Base-by-base conservation (phyloP, 2,797 vertebrate genomes). In the Sebastes trivittatus region DNA sequence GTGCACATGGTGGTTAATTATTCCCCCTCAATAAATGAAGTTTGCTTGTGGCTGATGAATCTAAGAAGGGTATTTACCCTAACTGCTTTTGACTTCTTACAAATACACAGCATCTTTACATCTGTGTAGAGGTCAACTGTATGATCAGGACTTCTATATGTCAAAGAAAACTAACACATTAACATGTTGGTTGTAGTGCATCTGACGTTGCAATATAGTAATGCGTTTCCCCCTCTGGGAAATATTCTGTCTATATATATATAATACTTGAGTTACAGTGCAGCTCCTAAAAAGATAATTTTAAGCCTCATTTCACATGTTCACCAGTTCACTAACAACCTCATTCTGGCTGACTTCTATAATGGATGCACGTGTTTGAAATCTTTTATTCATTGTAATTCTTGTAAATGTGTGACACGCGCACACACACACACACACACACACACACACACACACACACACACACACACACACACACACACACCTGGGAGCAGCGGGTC, bases 401-500 rank as follows among this genome's bases (percentile, higher is more conserved):
- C 14, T 18, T 0, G 11, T 56, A 18, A 29, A 18, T 7, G 14
- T 27, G 56, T 11, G 3, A 23, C 61, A 25, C 11, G 9, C 83
- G 10, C 7, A 8, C 30, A 32, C 30, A 8, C 36, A 36, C 61
- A 14, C 11, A 14, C 10, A 65, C 83, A 13, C 90, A 99, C 98
- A 25, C 7, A 8, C 30, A 32, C 30, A 8, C 36, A 36, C 61
- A 14, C 11, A 14, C 10, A 65, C 83, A 13, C 90, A 99, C 98
- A 25, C 7, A 8, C 30, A 25, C 7, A 8, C 30, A 32, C 30
- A 8, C 36, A 36, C 61, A 14, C 11, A 14, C 10, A 65, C 83
- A 13, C 90, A 99, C 98, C 98, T 92, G 97, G 97, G 82, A 98
- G 93, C 46, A 99, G 95, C 23, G 98, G 98, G 92, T 99, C 98